phyloP scores from a whole-genome alignment of 2,888 invertebrate species.

The Eupeodes luniger region DNA sequence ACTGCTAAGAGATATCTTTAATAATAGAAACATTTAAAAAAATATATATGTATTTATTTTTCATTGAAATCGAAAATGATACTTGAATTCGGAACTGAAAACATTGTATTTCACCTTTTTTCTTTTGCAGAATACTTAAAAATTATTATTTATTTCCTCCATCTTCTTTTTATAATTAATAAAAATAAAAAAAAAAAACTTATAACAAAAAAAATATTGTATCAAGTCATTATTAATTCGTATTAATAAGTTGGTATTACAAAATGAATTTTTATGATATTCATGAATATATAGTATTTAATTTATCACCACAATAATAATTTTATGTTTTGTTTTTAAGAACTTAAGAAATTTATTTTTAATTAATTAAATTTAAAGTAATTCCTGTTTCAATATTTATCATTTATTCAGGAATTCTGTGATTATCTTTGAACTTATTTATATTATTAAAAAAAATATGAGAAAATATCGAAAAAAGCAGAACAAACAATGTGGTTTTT shows the following conservation, averaged over 20 bases:
- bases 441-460: slow-evolving; percentile 53
- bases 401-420: slow-evolving; percentile 30
- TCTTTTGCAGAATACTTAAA: slow-evolving; percentile 61
- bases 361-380: slow-evolving; percentile 19
- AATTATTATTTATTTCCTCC: slow-evolving; percentile 39
- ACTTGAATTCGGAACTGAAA: slow-evolving; percentile 38
- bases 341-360: slow-evolving; percentile 31
- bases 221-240: slow-evolving; percentile 48
- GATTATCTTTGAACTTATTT: slow-evolving; percentile 45
- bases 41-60: slow-evolving; percentile 10
- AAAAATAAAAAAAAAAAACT: slow-evolving; percentile 22
- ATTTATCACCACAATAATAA: slow-evolving; percentile 72
- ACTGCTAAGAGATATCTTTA: slow-evolving; percentile 2
- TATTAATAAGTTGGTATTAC: slow-evolving; percentile 23
- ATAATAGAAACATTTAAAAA: slow-evolving; percentile 22
- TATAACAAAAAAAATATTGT: slow-evolving; percentile 48
- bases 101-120: slow-evolving; percentile 6
- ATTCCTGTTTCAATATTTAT: slow-evolving; percentile 8
- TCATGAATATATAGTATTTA: slow-evolving; percentile 48
- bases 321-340: slow-evolving; percentile 45
- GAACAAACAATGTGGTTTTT: slow-evolving; percentile 31
- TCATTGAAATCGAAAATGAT: not conserved
- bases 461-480: slow-evolving; percentile 50
- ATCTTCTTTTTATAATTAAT: slow-evolving; percentile 30
- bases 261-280: slow-evolving; percentile 53